Evolutionary conservation across 2,797 vertebrate species (phyloP), one percentile per base, ranked within the genome.

Genomic region (Mus minutoides): DNA sequence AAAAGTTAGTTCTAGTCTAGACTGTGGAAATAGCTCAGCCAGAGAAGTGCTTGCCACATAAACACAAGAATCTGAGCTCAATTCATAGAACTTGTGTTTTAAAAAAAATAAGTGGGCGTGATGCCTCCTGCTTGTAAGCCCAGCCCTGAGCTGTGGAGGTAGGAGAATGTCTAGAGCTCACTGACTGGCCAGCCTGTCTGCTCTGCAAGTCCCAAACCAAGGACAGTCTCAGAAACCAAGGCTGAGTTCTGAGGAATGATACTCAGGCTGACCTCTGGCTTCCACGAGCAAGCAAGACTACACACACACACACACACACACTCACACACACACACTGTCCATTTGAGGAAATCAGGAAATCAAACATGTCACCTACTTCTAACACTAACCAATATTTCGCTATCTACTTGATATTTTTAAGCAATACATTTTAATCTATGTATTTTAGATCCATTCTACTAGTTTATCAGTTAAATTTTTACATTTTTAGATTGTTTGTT

Each of bases 371-470:
- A 78, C 26, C 40, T 52, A 76, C 10, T 4, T 52, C 58, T 92
- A 13, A 85, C 34, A 77, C 17, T 43, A 89, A 54, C 7, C 54
- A 24, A 34, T 26, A 52, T 60, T 87, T 91, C 75, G n/a, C 54
- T 92, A 82, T 60, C 37, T 90, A 88, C 56, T 80, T 73, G 34
- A 78, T 71, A 91, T 91, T 95, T 88, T 92, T 84, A 93, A 91
- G n/a, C n/a, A 67, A 43, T 34, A 64, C 13, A 6, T 91, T 95
- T 17, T 82, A 80, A 73, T 7, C 14, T 75, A 56, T 7, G 60
- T 80, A 90, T 73, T 93, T 91, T 78, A 71, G 24, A 64, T n/a
- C 21, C 58, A 40, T 14, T 29, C 52, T 79, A 86, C 84, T 52
- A 21, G 29, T 21, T 85, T 88, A 80, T 88, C 40, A 40, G n/a